These are phyloP conservation scores for Seriola quinqueradiata DNA, from an alignment of 2,113 vertebrate genomes.

Conservation along the genomic window DNA sequence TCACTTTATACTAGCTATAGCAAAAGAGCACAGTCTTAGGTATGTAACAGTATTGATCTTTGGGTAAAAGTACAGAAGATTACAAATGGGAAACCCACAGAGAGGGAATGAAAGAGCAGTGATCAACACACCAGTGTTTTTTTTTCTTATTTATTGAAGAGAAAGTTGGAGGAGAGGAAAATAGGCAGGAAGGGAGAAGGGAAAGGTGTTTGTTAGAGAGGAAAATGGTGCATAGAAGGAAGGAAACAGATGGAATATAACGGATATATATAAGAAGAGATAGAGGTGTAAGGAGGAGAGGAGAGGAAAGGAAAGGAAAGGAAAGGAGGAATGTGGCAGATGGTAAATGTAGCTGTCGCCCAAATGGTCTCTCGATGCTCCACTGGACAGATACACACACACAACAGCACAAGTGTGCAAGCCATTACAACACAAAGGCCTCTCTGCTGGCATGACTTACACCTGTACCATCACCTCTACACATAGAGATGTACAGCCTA, in stretches of 20 bases:
- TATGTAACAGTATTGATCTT: background rate
- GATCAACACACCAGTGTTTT: background rate
- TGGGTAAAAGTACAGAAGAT: background rate
- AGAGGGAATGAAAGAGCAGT: background rate
- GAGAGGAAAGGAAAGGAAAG: background rate
- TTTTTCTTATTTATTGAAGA: background rate
- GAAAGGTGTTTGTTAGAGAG: background rate
- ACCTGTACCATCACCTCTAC: background rate
- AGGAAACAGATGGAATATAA: conserved; percentile 30
- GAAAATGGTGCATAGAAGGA: conserved; percentile 1
- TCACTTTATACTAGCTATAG: background rate
- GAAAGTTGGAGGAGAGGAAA: background rate
- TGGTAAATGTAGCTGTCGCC: conserved; percentile 52
- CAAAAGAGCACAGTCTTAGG: background rate
- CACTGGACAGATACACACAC: background rate
- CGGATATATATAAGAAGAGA: background rate
- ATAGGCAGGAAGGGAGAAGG: background rate
- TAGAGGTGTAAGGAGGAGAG: background rate
- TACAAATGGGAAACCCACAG: background rate
- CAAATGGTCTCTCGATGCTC: conserved; percentile 48
- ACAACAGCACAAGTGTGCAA: conserved; percentile 4
- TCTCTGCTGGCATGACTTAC: conserved; percentile 33
- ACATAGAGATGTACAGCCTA: background rate
- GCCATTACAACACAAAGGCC: conserved; percentile 35
- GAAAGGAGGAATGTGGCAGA: conserved; percentile 34